Percentiles rank a stretch among this genome's conserved stretches.
Evolutionary conservation across 2,113 vertebrate species (phyloP).

Genomic region (Vulpes vulpes): DNA sequence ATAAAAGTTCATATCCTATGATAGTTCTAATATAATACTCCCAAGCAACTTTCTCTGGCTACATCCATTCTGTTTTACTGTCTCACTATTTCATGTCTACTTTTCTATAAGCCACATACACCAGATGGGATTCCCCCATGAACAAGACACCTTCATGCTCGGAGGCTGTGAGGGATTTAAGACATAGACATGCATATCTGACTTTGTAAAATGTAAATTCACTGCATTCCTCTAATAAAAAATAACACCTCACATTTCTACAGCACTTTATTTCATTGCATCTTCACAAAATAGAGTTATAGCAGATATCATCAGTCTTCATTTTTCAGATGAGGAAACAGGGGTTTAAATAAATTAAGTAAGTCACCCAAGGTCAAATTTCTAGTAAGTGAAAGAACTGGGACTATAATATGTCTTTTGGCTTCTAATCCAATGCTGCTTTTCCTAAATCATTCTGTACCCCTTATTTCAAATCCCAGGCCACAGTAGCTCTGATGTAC

Average conservation of each 20-base stretch:
- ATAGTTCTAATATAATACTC: neutral
- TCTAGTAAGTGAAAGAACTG: neutral
- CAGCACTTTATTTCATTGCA: neutral
- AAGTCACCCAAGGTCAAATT: neutral
- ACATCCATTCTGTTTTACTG: neutral
- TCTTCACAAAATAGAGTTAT: neutral
- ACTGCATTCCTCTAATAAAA: slow-evolving; percentile 38
- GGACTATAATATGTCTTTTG: neutral
- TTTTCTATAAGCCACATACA: neutral
- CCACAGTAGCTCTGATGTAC: neutral
- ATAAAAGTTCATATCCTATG: neutral
- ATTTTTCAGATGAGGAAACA: slow-evolving; percentile 60
- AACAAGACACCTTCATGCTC: neutral
- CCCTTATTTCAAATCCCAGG: neutral
- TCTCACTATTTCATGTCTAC: neutral
- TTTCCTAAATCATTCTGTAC: neutral
- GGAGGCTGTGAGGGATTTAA: neutral
- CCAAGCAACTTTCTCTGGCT: neutral
- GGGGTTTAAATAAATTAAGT: slow-evolving; percentile 24
- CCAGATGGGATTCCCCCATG: neutral
- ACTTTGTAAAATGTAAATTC: slow-evolving; percentile 50
- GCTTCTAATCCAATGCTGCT: neutral
- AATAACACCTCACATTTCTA: neutral
- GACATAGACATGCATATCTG: neutral
- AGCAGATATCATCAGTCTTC: neutral